These are phyloP conservation scores for Ashinkailepas kermadecensis DNA, from an alignment of 2,888 invertebrate species.

Conservation along the genomic window DNA sequence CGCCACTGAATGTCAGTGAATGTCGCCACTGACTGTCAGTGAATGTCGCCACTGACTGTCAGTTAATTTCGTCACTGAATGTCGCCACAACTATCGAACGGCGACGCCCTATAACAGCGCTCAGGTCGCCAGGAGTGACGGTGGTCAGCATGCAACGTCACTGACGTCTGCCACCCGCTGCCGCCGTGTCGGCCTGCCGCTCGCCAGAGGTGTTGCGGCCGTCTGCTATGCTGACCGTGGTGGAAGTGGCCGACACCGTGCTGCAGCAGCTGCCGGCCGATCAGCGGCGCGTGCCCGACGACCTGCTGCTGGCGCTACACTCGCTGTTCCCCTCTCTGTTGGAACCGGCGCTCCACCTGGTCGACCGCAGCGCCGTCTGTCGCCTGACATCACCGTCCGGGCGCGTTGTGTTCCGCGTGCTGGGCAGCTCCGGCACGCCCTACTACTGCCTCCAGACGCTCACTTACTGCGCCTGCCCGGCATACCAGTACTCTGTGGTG, in stretches of 20 bases:
- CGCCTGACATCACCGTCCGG: background rate
- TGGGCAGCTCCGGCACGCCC: background rate
- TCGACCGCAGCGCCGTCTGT: background rate
- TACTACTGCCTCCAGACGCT: conserved; percentile 14
- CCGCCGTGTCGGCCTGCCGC: too few species aligned
- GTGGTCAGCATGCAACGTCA: too few species aligned
- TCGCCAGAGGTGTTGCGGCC: background rate
- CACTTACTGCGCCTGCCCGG: background rate
- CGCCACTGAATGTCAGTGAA: too few species aligned
- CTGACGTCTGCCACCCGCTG: too few species aligned
- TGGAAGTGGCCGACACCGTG: background rate
- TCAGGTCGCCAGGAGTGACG: too few species aligned
- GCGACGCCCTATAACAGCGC: too few species aligned
- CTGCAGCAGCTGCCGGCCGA: background rate
- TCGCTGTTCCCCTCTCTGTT: background rate
- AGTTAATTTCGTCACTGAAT: too few species aligned
- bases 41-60: too few species aligned
- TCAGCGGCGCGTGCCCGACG: background rate
- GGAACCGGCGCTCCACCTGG: conserved; percentile 10
- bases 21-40: too few species aligned
- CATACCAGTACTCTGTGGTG: background rate
- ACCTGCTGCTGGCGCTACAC: conserved; percentile 5
- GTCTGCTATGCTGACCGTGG: conserved; percentile 12
- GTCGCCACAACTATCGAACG: too few species aligned
- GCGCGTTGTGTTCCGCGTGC: background rate